Percentiles rank a stretch among this genome's conserved stretches.
These are phyloP conservation scores for Atta cephalotes DNA, from an alignment of 1,140 invertebrate genomes.

Conservation along the genomic window DNA sequence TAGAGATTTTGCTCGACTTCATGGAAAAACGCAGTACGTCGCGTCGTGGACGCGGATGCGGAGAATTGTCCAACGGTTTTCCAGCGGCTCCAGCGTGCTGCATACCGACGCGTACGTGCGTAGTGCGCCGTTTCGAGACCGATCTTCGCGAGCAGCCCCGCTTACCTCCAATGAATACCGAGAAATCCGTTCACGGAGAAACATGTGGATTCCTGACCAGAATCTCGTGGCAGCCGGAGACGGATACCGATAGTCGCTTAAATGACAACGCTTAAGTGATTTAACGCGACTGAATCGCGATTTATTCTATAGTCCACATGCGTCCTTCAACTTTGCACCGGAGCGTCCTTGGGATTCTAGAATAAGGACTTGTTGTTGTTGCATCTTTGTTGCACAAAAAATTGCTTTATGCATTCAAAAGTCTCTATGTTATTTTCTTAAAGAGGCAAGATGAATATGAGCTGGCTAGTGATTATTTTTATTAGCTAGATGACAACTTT, in stretches of 20 bases:
- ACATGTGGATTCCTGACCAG: conserved; percentile 47
- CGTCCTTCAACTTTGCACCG: conserved; percentile 61
- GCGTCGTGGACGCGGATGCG: conserved; percentile 43
- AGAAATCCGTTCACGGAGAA: conserved; percentile 59
- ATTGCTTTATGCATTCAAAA: conserved; percentile 41
- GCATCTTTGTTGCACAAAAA: conserved; percentile 32
- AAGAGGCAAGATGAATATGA: conserved; percentile 29
- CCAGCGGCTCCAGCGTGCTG: conserved; percentile 38
- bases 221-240: not conserved
- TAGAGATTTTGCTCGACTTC: conserved; percentile 70
- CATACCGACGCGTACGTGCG: conserved; percentile 67
- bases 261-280: conserved; percentile 26
- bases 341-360: conserved; percentile 47
- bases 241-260: conserved; percentile 28
- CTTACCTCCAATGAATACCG: conserved; percentile 57
- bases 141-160: conserved; percentile 55
- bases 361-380: conserved; percentile 50
- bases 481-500: conserved; percentile 27
- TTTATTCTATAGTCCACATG: conserved; percentile 32
- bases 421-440: conserved; percentile 16
- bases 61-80: conserved; percentile 54
- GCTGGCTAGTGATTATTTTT: conserved; percentile 33
- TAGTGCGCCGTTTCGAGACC: conserved; percentile 64
- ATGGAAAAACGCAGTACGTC: conserved; percentile 53
- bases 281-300: conserved; percentile 42